phyloP scores from a whole-genome alignment of 2,797 vertebrate species.

The Emys orbicularis region DNA sequence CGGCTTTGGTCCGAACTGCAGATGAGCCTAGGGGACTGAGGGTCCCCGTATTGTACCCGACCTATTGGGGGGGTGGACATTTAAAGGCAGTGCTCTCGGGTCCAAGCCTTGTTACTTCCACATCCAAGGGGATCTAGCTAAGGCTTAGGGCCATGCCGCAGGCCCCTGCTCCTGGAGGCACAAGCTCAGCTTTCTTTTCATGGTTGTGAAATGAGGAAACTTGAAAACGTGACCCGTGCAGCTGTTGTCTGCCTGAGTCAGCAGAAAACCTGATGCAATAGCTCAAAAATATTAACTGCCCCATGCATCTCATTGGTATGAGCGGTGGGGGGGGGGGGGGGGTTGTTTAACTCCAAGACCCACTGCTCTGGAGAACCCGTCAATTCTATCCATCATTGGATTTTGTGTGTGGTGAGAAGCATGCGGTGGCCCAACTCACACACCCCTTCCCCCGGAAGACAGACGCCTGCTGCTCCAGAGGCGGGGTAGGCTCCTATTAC shows the following conservation, averaged over 20 bases:
- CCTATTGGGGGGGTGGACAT: background rate
- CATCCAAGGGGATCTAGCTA: background rate
- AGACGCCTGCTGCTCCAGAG: rapidly evolving
- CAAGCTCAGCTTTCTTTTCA: background rate
- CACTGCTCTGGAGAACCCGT: background rate
- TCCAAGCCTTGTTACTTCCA: background rate
- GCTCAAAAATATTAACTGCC: background rate
- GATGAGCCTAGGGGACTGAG: too few species aligned
- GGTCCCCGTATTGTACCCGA: too few species aligned
- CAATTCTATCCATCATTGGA: background rate
- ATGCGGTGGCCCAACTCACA: background rate
- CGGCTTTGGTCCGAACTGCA: too few species aligned
- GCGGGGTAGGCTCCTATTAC: background rate
- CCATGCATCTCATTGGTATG: background rate
- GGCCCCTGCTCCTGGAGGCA: background rate
- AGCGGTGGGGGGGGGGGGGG: too few species aligned
- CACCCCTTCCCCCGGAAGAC: background rate
- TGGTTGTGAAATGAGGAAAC: background rate
- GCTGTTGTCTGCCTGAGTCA: background rate
- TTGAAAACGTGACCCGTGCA: background rate
- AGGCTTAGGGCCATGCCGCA: too few species aligned
- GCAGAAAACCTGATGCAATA: background rate
- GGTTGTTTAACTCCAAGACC: background rate
- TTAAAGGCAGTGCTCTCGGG: background rate
- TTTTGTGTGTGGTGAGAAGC: background rate